phyloP scores from a whole-genome alignment of 2,113 vertebrate genomes.

The Dunckerocampus dactyliophorus region DNA sequence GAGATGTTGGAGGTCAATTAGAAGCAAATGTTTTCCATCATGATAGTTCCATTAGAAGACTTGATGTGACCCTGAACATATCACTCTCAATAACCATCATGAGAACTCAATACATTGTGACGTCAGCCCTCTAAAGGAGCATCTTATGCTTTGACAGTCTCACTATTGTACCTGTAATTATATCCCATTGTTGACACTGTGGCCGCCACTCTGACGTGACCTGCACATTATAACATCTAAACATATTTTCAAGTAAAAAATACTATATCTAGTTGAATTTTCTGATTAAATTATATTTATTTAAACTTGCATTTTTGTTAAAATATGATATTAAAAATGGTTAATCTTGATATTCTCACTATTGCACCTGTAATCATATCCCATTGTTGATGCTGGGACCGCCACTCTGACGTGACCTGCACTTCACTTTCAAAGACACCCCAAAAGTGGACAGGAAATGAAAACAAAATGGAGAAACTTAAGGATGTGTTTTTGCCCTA shows the following conservation, averaged over 20 bases:
- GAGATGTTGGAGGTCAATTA: slow-evolving; percentile 61
- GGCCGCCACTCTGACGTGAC: neutral
- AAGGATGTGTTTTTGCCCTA: slow-evolving; percentile 24
- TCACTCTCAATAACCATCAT: slow-evolving; percentile 53
- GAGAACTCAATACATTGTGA: slow-evolving; percentile 6
- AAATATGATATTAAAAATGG: no score
- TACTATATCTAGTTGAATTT: no score
- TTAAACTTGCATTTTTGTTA: no score
- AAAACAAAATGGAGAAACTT: slow-evolving; percentile 17
- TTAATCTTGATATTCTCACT: slow-evolving; percentile 21
- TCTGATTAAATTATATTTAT: no score
- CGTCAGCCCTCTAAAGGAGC: slow-evolving; percentile 25
- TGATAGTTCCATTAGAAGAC: slow-evolving; percentile 24
- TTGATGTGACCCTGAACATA: slow-evolving; percentile 43
- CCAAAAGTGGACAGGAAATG: slow-evolving; percentile 12
- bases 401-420: neutral
- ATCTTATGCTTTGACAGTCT: slow-evolving; percentile 27
- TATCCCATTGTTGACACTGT: slow-evolving; percentile 39
- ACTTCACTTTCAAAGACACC: slow-evolving; percentile 9
- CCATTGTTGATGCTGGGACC: slow-evolving; percentile 35
- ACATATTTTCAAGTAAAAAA: no score
- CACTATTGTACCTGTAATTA: slow-evolving; percentile 30
- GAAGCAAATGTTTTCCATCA: slow-evolving; percentile 64
- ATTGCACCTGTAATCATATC: slow-evolving; percentile 36
- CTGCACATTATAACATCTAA: no score